Evolutionary conservation across 2,113 vertebrate species (phyloP).

Genomic region (Acrocephalus kingi): DNA sequence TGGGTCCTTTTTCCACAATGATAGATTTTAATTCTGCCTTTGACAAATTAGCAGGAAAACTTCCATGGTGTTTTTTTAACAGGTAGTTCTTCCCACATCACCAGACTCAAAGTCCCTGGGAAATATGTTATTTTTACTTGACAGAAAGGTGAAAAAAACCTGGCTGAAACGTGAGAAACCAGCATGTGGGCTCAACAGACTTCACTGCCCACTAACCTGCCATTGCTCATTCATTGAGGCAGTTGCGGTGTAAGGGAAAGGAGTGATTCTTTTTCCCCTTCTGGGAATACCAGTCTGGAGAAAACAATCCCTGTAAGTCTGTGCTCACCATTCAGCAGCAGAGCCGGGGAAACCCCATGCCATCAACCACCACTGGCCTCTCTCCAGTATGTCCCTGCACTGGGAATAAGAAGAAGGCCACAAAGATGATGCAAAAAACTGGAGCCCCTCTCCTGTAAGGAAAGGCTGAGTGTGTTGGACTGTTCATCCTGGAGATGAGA

Average conservation of each 20-base stretch:
- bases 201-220: neutral
- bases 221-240: neutral
- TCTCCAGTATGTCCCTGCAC: neutral
- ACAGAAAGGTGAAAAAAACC: neutral
- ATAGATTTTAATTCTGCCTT: neutral
- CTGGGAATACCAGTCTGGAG: neutral
- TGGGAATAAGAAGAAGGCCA: neutral
- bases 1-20: neutral
- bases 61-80: neutral
- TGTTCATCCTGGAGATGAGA: neutral
- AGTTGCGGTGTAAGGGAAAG: neutral
- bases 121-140: neutral
- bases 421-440: neutral
- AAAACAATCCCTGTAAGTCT: neutral
- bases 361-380: neutral
- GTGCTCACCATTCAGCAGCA: neutral
- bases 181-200: neutral
- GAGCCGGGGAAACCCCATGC: neutral
- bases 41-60: conserved; percentile 23
- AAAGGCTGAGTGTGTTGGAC: neutral
- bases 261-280: neutral
- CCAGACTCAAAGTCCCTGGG: neutral
- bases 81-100: conserved; percentile 38
- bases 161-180: neutral
- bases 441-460: neutral